These are phyloP conservation scores for Dromius quadrimaculatus DNA, from an alignment of 2,888 invertebrate genomes.

Conservation along the genomic window DNA sequence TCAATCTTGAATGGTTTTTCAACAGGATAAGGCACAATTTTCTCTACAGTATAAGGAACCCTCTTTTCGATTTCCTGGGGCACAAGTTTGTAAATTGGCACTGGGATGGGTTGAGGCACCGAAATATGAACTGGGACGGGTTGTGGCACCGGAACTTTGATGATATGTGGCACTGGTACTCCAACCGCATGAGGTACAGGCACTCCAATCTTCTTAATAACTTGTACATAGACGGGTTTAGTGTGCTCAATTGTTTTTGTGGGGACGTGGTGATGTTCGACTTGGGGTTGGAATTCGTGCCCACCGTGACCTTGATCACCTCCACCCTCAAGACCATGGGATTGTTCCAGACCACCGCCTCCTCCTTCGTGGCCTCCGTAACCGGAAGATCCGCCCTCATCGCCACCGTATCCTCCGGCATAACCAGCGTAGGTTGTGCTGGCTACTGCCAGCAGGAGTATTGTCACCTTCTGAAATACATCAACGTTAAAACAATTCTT, in stretches of 20 bases:
- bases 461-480: slow-evolving; percentile 57
- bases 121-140: slow-evolving; percentile 80
- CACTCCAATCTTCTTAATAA: slow-evolving; percentile 79
- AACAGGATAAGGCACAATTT: slow-evolving; percentile 77
- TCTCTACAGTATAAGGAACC: slow-evolving; percentile 81
- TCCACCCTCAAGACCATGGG: slow-evolving; percentile 54
- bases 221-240: slow-evolving; percentile 77
- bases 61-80: slow-evolving; percentile 80
- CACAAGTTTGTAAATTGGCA: slow-evolving; percentile 80
- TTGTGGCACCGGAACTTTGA: slow-evolving; percentile 80
- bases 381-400: not conserved
- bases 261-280: slow-evolving; percentile 70
- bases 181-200: slow-evolving; percentile 82
- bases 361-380: slow-evolving; percentile 64
- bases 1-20: slow-evolving; percentile 82
- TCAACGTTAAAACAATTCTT: not conserved
- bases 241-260: slow-evolving; percentile 76
- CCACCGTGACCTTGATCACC: slow-evolving; percentile 64
- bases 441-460: slow-evolving; percentile 57
- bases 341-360: slow-evolving; percentile 66
- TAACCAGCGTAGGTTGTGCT: slow-evolving; percentile 57
- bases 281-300: slow-evolving; percentile 67
- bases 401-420: slow-evolving; percentile 38
- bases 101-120: slow-evolving; percentile 79
- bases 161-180: slow-evolving; percentile 77